Base-by-base conservation (phyloP, 1,140 invertebrate genomes). In the Trialeurodes vaporariorum region DNA sequence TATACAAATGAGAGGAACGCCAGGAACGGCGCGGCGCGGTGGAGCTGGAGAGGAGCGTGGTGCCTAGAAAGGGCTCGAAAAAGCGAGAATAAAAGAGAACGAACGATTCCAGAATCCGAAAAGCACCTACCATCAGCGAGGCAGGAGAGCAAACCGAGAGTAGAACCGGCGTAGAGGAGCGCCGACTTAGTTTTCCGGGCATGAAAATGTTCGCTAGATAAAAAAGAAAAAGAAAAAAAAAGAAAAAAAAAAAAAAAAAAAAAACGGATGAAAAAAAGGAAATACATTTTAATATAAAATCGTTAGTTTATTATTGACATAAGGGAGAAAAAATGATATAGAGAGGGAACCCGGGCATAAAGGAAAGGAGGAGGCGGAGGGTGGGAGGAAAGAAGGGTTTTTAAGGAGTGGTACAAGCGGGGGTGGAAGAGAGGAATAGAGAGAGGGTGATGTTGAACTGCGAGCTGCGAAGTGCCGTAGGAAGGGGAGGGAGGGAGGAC, bases 221-320 rank as follows among this genome's bases (percentile, higher is more conserved):
- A n/a, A n/a, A n/a, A n/a, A n/a, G n/a, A n/a, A n/a, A n/a, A n/a
- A 49, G 34, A 49, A 9, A 17, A 49, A 49, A 49, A 49, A 17
- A 49, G 34, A 17, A 49, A 49, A 49, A 49, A 49, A n/a, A n/a
- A n/a, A n/a, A n/a, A n/a, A n/a, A n/a, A n/a, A 49, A 9, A 17
- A 49, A 49, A 49, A 49, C 5, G 17, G 34, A 17, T 9, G 17
- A 49, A 49, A 49, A 49, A 49, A 17, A 49, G 34, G 34, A 49
- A 49, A 49, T 49, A 49, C 34, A 49, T 49, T 49, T 49, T 49
- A 49, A 49, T 49, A 49, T 49, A 49, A 49, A 49, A 49, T 49
- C 34, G 34, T 49, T 49, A 49, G 34, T 49, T 49, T 49, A 49
- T 49, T 49, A 49, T 49, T 49, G 34, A 49, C 34, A 49, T 49